Conservation (phyloP, 1,140 invertebrate genomes). For the Elymnias hypermnestra region DNA sequence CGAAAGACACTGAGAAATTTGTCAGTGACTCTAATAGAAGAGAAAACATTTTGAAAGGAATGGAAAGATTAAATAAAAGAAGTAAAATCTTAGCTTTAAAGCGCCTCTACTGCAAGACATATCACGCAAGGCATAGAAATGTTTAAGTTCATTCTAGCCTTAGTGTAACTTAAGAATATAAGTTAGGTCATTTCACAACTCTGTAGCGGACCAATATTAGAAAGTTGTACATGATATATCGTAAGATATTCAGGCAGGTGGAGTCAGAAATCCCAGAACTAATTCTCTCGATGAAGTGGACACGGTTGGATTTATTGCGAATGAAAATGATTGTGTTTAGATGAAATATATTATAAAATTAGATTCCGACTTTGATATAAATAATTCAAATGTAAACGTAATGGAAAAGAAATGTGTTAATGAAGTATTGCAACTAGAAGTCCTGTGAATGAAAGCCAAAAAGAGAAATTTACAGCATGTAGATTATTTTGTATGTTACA, state of each 20-base stretch:
- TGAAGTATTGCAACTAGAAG: too few relatives aligned
- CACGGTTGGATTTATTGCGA: background rate
- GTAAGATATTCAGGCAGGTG: too few relatives aligned
- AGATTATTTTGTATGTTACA: conserved; percentile 50
- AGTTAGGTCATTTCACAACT: conserved; percentile 70
- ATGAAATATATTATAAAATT: too few relatives aligned
- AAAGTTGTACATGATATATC: conserved; percentile 64
- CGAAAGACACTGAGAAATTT: too few relatives aligned
- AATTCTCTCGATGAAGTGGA: background rate
- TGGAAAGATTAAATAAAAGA: conserved; percentile 17
- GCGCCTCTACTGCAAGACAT: conserved; percentile 71
- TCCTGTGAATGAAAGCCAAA: background rate
- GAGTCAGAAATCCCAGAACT: too few relatives aligned
- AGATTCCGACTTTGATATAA: too few relatives aligned
- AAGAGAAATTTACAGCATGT: conserved; percentile 32
- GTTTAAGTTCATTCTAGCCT: conserved; percentile 67
- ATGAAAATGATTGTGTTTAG: background rate
- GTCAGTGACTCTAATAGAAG: too few relatives aligned
- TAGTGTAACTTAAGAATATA: conserved; percentile 60
- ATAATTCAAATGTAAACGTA: background rate
- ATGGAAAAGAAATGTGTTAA: background rate
- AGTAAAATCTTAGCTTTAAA: conserved; percentile 43
- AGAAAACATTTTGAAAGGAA: conserved; percentile 5
- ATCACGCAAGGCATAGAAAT: conserved; percentile 70
- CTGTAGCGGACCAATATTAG: conserved; percentile 75